Evolutionary conservation across 2,888 invertebrate genomes (phyloP).

Genomic region (Leucophora obtusa): DNA sequence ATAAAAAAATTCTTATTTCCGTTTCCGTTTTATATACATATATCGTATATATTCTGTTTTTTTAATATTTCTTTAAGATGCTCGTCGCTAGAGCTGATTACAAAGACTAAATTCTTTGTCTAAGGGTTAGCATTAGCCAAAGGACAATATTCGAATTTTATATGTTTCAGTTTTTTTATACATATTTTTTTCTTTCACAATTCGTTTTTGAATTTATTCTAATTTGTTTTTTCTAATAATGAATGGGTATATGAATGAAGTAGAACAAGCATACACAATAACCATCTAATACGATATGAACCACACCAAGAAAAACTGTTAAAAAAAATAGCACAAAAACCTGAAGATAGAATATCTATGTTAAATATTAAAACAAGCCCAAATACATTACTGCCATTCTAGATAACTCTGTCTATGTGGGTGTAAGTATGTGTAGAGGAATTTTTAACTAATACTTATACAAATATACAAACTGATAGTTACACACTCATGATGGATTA

Average conservation of each 20-base stretch:
- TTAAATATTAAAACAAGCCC: constrained; percentile 63
- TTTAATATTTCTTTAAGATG: constrained; percentile 62
- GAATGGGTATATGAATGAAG: constrained; percentile 74
- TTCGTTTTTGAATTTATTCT: constrained; percentile 66
- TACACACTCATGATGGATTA: constrained; percentile 1
- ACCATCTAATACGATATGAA: constrained; percentile 27
- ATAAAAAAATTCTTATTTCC: constrained; percentile 44
- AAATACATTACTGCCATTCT: constrained; percentile 47
- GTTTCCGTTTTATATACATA: constrained; percentile 48
- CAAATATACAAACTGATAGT: background rate
- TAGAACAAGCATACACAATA: constrained; percentile 47
- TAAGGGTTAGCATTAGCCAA: constrained; percentile 58
- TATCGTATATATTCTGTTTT: too few relatives aligned
- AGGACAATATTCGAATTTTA: constrained; percentile 62
- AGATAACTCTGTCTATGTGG: background rate
- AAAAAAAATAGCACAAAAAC: constrained; percentile 27
- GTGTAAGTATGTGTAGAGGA: constrained; percentile 35
- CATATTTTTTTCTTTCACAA: constrained; percentile 55
- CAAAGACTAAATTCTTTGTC: constrained; percentile 73
- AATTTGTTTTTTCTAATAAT: constrained; percentile 72
- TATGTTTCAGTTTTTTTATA: constrained; percentile 10
- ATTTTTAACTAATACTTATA: constrained; percentile 26
- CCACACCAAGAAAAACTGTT: constrained; percentile 59
- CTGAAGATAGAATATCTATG: constrained; percentile 50
- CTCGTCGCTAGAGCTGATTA: constrained; percentile 71